Conservation (phyloP, 2,797 vertebrate species). For the Channallabes apus region DNA sequence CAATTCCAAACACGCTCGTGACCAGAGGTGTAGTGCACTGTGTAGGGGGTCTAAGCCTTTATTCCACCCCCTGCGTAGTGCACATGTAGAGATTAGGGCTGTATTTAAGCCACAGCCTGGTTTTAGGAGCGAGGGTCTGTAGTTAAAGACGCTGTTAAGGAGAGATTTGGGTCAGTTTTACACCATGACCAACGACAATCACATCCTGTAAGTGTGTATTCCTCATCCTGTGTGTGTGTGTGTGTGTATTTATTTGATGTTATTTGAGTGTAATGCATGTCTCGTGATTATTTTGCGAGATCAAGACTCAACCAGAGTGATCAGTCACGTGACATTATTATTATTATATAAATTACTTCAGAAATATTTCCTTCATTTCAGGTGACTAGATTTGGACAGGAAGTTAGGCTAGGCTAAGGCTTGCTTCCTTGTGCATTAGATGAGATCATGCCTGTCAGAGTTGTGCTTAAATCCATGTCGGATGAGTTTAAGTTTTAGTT, state of each 20-base stretch:
- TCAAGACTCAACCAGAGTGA: background rate
- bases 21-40: background rate
- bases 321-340: background rate
- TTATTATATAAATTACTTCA: background rate
- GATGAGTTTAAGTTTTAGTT: background rate
- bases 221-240: background rate
- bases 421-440: background rate
- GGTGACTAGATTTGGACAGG: background rate
- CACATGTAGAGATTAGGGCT: background rate
- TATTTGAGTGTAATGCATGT: background rate
- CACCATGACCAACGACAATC: background rate
- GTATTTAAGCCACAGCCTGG: background rate
- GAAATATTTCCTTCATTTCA: background rate
- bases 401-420: background rate
- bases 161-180: background rate
- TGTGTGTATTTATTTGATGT: background rate
- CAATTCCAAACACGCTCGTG: background rate
- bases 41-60: background rate
- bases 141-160: background rate
- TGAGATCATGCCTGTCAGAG: background rate
- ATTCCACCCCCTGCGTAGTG: background rate
- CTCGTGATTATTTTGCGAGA: background rate
- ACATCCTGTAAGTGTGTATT: slow-evolving; percentile 14
- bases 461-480: background rate
- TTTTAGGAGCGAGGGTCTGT: background rate